A percentile compares a stretch with the other conserved stretches of the same genome.
Conservation (phyloP, 1,140 invertebrate species). For the Formica selysi region DNA sequence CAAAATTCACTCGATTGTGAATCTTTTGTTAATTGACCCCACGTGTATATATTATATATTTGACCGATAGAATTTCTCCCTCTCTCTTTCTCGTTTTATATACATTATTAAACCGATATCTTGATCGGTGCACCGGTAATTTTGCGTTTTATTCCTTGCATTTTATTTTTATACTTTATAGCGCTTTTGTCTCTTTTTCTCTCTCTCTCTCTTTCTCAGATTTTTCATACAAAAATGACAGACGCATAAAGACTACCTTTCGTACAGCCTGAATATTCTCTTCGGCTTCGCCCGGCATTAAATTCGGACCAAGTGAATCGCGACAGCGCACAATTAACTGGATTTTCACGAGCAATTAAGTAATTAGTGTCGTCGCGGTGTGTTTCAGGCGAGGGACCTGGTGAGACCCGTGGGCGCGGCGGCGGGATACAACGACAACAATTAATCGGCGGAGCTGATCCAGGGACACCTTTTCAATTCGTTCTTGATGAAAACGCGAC, state of each 20-base stretch:
- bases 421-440: constrained; percentile 71
- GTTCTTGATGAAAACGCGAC: constrained; percentile 52
- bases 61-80: background rate
- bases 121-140: background rate
- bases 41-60: background rate
- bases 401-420: constrained; percentile 58
- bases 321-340: constrained; percentile 8
- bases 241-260: background rate
- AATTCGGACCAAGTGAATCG: background rate
- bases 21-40: background rate
- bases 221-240: background rate
- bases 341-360: constrained; percentile 46
- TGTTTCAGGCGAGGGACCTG: constrained; percentile 72
- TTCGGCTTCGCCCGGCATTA: background rate
- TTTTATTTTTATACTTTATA: background rate
- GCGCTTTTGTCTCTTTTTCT: too few species aligned
- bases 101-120: background rate
- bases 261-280: background rate
- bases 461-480: constrained; percentile 35
- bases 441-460: constrained; percentile 51
- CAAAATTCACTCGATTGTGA: background rate
- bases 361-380: constrained; percentile 33
- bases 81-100: background rate
- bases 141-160: background rate
- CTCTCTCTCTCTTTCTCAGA: too few species aligned